Conservation (phyloP, 2,888 invertebrate genomes). For the Eupithecia subumbrata region DNA sequence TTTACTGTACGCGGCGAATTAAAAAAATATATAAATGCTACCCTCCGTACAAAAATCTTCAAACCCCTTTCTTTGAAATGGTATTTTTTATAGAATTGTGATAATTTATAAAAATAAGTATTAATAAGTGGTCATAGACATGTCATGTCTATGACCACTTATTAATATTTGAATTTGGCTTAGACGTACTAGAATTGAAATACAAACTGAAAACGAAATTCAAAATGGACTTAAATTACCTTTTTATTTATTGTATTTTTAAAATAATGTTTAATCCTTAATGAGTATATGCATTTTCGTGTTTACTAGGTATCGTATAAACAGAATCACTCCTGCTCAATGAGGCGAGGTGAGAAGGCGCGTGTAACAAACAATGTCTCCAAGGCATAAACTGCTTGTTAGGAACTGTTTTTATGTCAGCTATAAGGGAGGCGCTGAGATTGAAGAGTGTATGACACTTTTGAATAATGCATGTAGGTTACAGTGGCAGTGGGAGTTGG, state of each 20-base stretch:
- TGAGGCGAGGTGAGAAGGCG: background rate
- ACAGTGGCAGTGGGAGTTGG: background rate
- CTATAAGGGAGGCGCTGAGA: slow-evolving; percentile 28
- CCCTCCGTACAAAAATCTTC: too few relatives aligned
- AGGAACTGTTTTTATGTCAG: slow-evolving; percentile 33
- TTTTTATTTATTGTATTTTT: background rate
- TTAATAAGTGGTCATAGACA: too few relatives aligned
- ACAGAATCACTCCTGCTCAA: slow-evolving; percentile 21
- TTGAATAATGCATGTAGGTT: slow-evolving; percentile 38
- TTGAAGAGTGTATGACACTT: slow-evolving; percentile 22
- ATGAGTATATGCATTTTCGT: background rate
- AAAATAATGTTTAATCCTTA: background rate
- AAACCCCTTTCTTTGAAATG: too few relatives aligned
- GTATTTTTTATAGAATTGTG: too few relatives aligned
- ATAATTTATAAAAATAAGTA: too few relatives aligned
- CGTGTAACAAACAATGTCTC: slow-evolving; percentile 33
- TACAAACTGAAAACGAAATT: background rate
- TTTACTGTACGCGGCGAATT: too few relatives aligned
- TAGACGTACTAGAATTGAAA: background rate
- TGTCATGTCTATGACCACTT: background rate
- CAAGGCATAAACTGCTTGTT: slow-evolving; percentile 35
- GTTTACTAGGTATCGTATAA: slow-evolving; percentile 11
- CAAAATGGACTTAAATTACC: background rate
- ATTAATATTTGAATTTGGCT: background rate
- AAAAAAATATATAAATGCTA: too few relatives aligned